These are phyloP conservation scores for Nebria ingens DNA, from an alignment of 1,140 invertebrate genomes.

Conservation along the genomic window DNA sequence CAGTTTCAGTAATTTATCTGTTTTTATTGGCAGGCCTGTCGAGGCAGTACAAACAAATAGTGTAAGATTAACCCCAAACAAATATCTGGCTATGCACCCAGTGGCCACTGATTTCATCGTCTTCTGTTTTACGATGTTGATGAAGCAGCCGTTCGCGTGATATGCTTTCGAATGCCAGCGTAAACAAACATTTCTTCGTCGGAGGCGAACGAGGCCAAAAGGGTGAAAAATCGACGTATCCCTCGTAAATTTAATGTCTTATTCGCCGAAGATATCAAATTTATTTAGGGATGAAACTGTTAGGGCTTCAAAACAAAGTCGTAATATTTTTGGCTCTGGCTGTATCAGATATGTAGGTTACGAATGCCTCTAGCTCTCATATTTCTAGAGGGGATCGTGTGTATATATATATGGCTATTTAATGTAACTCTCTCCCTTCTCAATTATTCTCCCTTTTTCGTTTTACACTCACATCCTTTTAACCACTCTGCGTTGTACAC, in stretches of 20 bases:
- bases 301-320: constrained; percentile 7
- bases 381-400: too few species aligned
- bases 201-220: not conserved
- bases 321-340: not conserved
- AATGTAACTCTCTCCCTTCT: not conserved
- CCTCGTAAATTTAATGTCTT: constrained; percentile 6
- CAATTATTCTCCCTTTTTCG: too few species aligned
- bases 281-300: constrained; percentile 3
- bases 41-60: not conserved
- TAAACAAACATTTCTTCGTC: not conserved
- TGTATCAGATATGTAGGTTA: not conserved
- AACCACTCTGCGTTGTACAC: too few species aligned
- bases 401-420: not conserved
- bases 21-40: not conserved
- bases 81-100: not conserved
- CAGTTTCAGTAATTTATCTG: constrained; percentile 8
- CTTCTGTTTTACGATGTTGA: too few species aligned
- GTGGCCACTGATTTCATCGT: not conserved
- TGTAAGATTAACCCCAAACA: not conserved
- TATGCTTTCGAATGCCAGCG: not conserved
- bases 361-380: not conserved
- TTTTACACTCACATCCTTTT: too few species aligned
- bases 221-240: not conserved
- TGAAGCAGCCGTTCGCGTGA: not conserved
- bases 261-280: constrained; percentile 3